Evolutionary conservation across 1,140 invertebrate species (phyloP).

Genomic region (Cherax quadricarinatus): DNA sequence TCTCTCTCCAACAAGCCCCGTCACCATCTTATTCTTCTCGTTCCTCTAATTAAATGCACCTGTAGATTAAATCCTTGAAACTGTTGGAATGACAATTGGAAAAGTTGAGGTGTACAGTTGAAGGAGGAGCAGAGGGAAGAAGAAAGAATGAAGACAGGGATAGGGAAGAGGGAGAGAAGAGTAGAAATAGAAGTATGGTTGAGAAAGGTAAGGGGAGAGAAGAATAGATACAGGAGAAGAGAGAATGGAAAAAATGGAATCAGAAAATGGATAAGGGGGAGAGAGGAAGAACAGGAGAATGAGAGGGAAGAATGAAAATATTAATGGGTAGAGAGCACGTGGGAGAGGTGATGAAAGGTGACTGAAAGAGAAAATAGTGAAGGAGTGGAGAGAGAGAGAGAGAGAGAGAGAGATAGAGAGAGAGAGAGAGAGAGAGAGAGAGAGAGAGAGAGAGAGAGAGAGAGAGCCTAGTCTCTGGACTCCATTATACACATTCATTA

Average conservation of each 20-base stretch:
- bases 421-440: neutral
- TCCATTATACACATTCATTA: too few relatives aligned
- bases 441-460: neutral
- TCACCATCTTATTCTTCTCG: too few relatives aligned
- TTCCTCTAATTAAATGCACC: too few relatives aligned
- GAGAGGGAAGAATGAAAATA: too few relatives aligned
- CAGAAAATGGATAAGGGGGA: neutral
- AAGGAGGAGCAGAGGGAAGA: neutral
- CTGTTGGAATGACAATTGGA: too few relatives aligned
- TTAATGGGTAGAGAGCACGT: neutral
- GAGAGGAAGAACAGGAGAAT: too few relatives aligned
- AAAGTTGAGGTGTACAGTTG: neutral
- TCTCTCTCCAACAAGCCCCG: neutral
- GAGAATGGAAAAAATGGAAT: too few relatives aligned
- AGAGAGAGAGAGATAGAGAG: neutral
- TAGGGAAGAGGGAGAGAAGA: neutral
- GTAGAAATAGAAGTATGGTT: neutral
- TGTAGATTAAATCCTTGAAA: too few relatives aligned
- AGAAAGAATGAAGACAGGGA: too few relatives aligned
- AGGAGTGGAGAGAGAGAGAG: neutral
- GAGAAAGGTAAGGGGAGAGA: neutral
- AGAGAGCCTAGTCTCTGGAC: neutral
- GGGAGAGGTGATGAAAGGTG: too few relatives aligned
- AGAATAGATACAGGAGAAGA: neutral
- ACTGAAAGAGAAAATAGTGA: neutral